phyloP scores from a whole-genome alignment of 2,888 invertebrate species.

The Fragum whitleyi region DNA sequence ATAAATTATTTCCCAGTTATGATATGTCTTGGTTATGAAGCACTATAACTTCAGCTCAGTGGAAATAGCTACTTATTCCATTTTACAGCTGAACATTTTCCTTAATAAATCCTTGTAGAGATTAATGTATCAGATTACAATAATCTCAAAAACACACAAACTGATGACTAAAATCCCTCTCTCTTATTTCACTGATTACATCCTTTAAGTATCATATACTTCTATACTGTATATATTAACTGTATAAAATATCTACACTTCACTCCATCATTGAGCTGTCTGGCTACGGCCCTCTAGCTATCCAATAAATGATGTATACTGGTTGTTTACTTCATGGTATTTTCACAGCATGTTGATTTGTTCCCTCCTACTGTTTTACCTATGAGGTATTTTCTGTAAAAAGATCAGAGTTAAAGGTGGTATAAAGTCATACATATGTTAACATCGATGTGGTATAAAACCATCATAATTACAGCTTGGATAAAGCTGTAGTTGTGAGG shows the following conservation, averaged over 20 bases:
- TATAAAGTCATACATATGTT: too few species aligned
- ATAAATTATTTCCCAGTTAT: too few species aligned
- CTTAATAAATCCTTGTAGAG: not conserved
- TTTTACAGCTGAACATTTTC: not conserved
- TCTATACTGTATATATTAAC: not conserved
- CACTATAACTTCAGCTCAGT: too few species aligned
- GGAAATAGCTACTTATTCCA: too few species aligned
- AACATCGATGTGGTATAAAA: too few species aligned
- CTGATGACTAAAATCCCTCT: not conserved
- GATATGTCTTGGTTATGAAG: too few species aligned
- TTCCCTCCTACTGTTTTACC: not conserved
- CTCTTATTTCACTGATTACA: not conserved
- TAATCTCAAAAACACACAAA: not conserved
- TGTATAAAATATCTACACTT: not conserved
- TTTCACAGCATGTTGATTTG: constrained; percentile 16
- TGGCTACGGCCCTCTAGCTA: not conserved
- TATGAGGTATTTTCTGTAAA: too few species aligned
- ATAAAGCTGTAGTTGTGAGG: too few species aligned
- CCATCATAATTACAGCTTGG: too few species aligned
- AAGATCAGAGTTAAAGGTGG: too few species aligned
- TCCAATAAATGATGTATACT: not conserved
- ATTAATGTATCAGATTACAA: not conserved
- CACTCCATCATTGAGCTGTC: not conserved
- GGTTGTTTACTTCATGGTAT: constrained; percentile 10
- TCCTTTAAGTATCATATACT: not conserved